phyloP scores from a whole-genome alignment of 2,888 invertebrate species.

The Acronicta psi region DNA sequence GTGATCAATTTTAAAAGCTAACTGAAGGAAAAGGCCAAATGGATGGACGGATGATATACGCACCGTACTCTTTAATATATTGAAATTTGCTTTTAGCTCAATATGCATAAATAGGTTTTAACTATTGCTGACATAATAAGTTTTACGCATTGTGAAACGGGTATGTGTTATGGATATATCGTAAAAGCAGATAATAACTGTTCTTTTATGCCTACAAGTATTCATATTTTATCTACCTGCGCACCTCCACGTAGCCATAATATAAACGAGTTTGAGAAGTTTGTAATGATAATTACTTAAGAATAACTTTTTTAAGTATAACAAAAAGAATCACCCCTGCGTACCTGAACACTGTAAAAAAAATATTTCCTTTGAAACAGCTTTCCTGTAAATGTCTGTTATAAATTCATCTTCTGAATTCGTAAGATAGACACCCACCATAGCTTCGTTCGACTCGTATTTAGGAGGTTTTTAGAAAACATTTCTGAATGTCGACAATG shows the following conservation, averaged over 20 bases:
- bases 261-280: constrained; percentile 41
- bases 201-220: constrained; percentile 4
- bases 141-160: background rate
- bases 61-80: too few species aligned
- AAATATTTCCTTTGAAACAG: constrained; percentile 53
- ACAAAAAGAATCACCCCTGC: constrained; percentile 45
- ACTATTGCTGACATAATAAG: background rate
- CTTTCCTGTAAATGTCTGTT: constrained; percentile 56
- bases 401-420: constrained; percentile 65
- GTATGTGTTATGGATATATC: too few species aligned
- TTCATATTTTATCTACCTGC: constrained; percentile 26
- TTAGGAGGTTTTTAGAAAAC: constrained; percentile 66
- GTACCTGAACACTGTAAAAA: constrained; percentile 50
- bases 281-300: constrained; percentile 39
- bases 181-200: too few species aligned
- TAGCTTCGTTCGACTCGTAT: constrained; percentile 66
- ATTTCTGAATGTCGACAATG: constrained; percentile 74
- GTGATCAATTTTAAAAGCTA: too few species aligned
- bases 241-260: constrained; percentile 19
- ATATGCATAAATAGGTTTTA: background rate
- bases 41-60: too few species aligned
- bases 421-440: constrained; percentile 61
- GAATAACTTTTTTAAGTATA: constrained; percentile 34
- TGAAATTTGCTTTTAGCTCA: too few species aligned
- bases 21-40: too few species aligned